Evolutionary conservation across 1,140 invertebrate species (phyloP).

Genomic region (Chrysomallon squamiferum): DNA sequence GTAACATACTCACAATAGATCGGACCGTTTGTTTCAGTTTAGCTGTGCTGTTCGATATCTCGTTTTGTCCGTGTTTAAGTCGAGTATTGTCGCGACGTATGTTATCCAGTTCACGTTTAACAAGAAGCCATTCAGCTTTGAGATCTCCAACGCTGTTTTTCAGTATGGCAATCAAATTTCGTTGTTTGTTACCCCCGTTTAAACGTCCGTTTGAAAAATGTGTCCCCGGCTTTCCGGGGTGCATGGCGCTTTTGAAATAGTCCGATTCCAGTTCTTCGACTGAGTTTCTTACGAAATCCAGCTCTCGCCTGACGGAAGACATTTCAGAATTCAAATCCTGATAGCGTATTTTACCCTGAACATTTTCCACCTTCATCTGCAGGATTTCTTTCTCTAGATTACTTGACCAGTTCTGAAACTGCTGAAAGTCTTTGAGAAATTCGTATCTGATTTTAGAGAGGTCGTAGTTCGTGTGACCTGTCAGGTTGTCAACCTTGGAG

Average conservation of each 20-base stretch:
- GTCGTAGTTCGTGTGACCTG: constrained; percentile 32
- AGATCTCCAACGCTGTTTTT: constrained; percentile 48
- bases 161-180: constrained; percentile 19
- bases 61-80: constrained; percentile 24
- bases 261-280: constrained; percentile 29
- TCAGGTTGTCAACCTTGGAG: constrained; percentile 36
- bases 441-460: constrained; percentile 35
- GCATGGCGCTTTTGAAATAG: constrained; percentile 16
- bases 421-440: constrained; percentile 20
- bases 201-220: constrained; percentile 5
- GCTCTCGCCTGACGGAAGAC: neutral
- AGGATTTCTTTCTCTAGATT: constrained; percentile 30
- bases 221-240: constrained; percentile 7
- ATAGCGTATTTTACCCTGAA: constrained; percentile 20
- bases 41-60: constrained; percentile 11
- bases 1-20: constrained; percentile 2
- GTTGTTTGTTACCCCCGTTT: constrained; percentile 10
- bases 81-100: constrained; percentile 28
- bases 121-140: constrained; percentile 59
- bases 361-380: constrained; percentile 20
- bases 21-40: constrained; percentile 10
- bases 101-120: constrained; percentile 57
- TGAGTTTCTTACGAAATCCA: constrained; percentile 8
- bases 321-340: constrained; percentile 11
- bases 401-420: constrained; percentile 33